Percentiles rank a stretch among this genome's conserved stretches.
These are phyloP conservation scores for Sarcophaga bullata DNA, from an alignment of 1,140 invertebrate species.

Conservation along the genomic window DNA sequence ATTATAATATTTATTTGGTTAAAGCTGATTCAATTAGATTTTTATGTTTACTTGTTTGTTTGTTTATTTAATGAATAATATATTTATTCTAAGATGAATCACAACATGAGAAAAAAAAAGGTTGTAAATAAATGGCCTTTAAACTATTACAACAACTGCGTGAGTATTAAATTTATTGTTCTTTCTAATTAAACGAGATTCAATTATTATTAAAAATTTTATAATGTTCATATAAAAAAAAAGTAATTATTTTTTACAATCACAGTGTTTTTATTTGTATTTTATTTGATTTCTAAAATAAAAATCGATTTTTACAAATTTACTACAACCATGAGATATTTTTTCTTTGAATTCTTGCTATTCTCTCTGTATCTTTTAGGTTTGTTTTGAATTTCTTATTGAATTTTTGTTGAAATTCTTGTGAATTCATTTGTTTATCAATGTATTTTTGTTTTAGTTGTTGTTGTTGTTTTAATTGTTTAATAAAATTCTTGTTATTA, in stretches of 20 bases:
- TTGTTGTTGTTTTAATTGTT: no score
- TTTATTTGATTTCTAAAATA: not conserved
- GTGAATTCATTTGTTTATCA: conserved; percentile 12
- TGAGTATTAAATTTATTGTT: not conserved
- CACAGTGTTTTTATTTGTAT: not conserved
- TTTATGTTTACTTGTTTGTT: not conserved
- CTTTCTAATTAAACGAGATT: not conserved
- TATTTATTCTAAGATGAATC: not conserved
- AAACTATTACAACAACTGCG: not conserved
- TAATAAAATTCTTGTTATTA: not conserved
- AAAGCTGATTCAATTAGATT: not conserved
- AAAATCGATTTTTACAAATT: conserved; percentile 24
- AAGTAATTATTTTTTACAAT: not conserved
- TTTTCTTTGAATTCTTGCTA: not conserved
- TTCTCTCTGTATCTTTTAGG: not conserved
- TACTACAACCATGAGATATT: not conserved
- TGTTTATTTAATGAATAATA: not conserved
- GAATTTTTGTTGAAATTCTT: conserved; percentile 15
- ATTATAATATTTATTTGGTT: no score
- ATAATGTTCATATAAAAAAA: not conserved
- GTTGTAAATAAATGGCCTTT: not conserved
- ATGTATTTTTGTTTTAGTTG: not conserved
- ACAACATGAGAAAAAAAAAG: not conserved
- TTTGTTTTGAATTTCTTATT: not conserved
- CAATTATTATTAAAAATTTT: not conserved